Conservation (phyloP, 2,113 vertebrate genomes). For the Aspiorhynchus laticeps region DNA sequence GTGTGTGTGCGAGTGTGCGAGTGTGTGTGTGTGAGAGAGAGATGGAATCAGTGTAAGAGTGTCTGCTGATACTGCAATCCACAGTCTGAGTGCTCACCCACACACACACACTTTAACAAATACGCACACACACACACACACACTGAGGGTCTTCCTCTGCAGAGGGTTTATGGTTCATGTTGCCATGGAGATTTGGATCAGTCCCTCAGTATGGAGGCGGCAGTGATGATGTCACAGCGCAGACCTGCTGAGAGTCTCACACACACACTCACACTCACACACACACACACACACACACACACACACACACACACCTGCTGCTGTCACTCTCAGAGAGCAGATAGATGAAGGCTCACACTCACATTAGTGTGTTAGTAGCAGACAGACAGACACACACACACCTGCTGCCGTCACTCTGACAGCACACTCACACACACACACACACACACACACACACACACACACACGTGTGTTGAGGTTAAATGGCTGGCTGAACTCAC, state of each 20-base stretch:
- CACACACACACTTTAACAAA: neutral
- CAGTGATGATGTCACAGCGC: constrained; percentile 35
- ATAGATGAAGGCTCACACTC: constrained; percentile 12
- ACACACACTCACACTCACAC: too few relatives aligned
- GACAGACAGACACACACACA: neutral
- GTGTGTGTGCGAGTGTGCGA: neutral
- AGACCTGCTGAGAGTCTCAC: constrained; percentile 21
- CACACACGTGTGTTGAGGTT: neutral
- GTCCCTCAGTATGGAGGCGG: constrained; percentile 35
- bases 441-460: neutral
- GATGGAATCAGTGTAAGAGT: too few relatives aligned
- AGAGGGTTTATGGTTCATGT: constrained; percentile 46
- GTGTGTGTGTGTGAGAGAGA: neutral
- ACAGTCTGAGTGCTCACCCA: too few relatives aligned
- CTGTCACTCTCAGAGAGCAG: constrained; percentile 25
- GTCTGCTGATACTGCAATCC: too few relatives aligned
- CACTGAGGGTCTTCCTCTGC: constrained; percentile 26
- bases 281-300: too few relatives aligned
- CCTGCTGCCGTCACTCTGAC: neutral
- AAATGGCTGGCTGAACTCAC: neutral
- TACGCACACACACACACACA: neutral
- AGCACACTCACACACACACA: neutral
- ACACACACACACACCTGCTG: constrained; percentile 37
- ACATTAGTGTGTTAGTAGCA: neutral
- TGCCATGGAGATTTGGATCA: constrained; percentile 44